phyloP scores from a whole-genome alignment of 2,888 invertebrate species.

The Thera obeliscata region DNA sequence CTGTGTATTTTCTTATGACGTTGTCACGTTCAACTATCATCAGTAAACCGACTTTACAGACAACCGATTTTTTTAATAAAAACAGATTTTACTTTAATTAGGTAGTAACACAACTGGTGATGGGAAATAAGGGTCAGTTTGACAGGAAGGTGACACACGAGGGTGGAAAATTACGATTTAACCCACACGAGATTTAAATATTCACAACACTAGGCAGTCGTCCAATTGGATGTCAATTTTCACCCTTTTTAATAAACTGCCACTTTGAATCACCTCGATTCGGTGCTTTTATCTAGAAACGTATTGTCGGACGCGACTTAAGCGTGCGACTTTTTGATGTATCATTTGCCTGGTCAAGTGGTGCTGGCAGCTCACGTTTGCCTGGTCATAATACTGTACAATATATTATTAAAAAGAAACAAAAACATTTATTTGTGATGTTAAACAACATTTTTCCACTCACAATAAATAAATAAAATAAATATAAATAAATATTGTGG shows the following conservation, averaged over 20 bases:
- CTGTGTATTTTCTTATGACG: no score
- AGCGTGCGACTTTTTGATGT: conserved; percentile 8
- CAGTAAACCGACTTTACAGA: no score
- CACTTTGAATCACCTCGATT: conserved; percentile 33
- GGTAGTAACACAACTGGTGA: background rate
- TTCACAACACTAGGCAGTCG: conserved; percentile 18
- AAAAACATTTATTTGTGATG: no score
- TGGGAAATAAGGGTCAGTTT: conserved; percentile 4
- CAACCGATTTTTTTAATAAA: background rate
- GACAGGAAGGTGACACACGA: conserved; percentile 9
- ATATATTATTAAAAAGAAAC: no score
- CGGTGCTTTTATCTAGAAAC: conserved; percentile 17
- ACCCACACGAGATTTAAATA: conserved; percentile 14
- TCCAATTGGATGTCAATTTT: conserved; percentile 35
- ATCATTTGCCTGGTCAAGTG: background rate
- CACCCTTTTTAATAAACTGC: conserved; percentile 46
- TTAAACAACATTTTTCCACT: no score
- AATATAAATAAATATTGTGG: no score
- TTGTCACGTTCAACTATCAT: no score
- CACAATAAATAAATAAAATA: no score
- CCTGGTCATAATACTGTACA: no score
- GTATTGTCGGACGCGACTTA: conserved; percentile 9
- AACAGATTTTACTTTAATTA: background rate
- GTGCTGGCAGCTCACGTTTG: no score
- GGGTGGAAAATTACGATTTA: conserved; percentile 8